Evolutionary conservation across 35 echinoderm and acorn worm species (phyloP).

Genomic region (Holothuria glaberrima): DNA sequence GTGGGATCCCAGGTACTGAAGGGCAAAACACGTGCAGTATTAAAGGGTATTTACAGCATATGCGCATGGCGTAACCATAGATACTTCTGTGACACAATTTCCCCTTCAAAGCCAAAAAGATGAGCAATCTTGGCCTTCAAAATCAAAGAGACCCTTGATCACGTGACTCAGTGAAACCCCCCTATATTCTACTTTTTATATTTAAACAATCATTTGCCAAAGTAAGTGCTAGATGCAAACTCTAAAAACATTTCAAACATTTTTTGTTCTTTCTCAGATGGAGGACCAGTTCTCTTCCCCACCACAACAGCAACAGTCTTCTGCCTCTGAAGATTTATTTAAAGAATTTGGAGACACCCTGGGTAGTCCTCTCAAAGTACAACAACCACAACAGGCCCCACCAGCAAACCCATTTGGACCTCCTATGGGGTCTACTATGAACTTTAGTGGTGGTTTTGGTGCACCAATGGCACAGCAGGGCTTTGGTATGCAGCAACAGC

Average conservation of each 20-base stretch:
- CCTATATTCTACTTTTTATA: no score
- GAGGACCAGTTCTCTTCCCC: not conserved
- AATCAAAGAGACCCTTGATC: no score
- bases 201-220: no score
- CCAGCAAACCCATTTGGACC: conserved; percentile 76
- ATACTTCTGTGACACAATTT: no score
- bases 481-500: conserved; percentile 36
- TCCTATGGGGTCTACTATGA: conserved; percentile 39
- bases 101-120: no score
- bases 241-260: not conserved
- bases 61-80: no score
- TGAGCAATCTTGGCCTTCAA: no score
- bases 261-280: conserved; percentile 1
- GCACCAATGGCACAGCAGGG: not conserved
- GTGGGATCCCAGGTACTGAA: no score
- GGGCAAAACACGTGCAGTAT: no score
- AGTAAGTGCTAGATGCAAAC: not conserved
- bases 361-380: conserved; percentile 20
- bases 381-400: conserved; percentile 31
- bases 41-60: no score
- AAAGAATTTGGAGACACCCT: conserved; percentile 85
- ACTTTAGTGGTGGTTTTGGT: conserved; percentile 10
- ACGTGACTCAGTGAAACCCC: no score
- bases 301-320: conserved; percentile 20
- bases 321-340: conserved; percentile 80